Evolutionary conservation across 1,140 invertebrate genomes (phyloP).

Genomic region (Temnothorax curvispinosus): DNA sequence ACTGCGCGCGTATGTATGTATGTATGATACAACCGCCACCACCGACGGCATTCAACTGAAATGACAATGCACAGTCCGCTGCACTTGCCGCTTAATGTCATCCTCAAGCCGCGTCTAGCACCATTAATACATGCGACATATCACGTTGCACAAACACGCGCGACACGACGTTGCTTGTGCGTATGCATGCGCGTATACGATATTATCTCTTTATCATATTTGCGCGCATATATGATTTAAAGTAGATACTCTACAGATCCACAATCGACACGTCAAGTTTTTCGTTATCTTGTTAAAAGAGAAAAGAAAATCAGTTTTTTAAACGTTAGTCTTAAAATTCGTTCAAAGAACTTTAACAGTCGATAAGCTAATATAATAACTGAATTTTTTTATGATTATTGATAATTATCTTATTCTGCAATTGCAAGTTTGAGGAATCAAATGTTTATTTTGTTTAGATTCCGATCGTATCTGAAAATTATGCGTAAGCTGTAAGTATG

Average conservation of each 20-base stretch:
- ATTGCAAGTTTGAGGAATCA: not conserved
- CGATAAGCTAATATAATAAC: too few species aligned
- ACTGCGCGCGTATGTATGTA: not conserved
- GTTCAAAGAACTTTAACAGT: too few species aligned
- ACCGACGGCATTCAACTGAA: constrained; percentile 67
- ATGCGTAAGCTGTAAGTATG: not conserved
- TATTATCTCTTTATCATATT: constrained; percentile 31
- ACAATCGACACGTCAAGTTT: not conserved
- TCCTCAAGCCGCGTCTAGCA: constrained; percentile 72
- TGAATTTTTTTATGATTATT: not conserved
- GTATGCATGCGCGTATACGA: not conserved
- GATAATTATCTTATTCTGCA: not conserved
- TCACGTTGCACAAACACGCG: constrained; percentile 22
- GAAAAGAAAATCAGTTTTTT: not conserved
- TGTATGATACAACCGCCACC: constrained; percentile 22
- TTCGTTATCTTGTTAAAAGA: not conserved
- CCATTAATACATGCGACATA: constrained; percentile 73
- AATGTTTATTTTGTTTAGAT: not conserved
- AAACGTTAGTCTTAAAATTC: too few species aligned
- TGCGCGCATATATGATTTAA: not conserved
- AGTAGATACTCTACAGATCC: too few species aligned
- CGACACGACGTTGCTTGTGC: constrained; percentile 36
- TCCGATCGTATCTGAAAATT: not conserved
- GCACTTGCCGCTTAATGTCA: constrained; percentile 77
- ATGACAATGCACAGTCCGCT: constrained; percentile 75